These are phyloP conservation scores for Taenioides sp. DNA, from an alignment of 2,797 vertebrate species.

Conservation along the genomic window DNA sequence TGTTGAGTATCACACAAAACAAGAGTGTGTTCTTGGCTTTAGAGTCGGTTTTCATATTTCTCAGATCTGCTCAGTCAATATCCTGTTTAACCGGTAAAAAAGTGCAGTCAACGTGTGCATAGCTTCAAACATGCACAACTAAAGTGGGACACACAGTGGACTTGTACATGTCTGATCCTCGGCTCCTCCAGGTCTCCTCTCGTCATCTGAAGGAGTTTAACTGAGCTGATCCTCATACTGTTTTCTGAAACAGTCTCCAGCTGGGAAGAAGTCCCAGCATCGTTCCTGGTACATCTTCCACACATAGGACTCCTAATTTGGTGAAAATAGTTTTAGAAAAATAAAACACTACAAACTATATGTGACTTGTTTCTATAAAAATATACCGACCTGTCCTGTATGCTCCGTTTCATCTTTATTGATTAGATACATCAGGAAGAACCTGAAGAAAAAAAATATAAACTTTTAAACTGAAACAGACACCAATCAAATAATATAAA, in stretches of 20 bases:
- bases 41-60: conserved; percentile 21
- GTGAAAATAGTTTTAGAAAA: background rate
- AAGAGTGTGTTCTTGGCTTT: conserved; percentile 52
- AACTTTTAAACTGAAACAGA: background rate
- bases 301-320: conserved; percentile 88
- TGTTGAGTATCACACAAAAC: conserved; percentile 53
- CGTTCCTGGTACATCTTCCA: conserved; percentile 96
- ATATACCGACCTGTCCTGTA: conserved; percentile 87
- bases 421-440: conserved; percentile 96
- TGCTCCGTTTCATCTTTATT: conserved; percentile 96
- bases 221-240: conserved; percentile 93
- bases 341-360: conserved; percentile 15
- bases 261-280: conserved; percentile 95
- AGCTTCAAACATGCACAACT: conserved; percentile 51
- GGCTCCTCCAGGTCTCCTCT: conserved; percentile 6
- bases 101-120: conserved; percentile 64
- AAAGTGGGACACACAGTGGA: conserved; percentile 46
- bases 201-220: conserved; percentile 50
- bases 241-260: conserved; percentile 94
- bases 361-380: background rate
- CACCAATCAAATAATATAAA: background rate
- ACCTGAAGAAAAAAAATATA: conserved; percentile 71
- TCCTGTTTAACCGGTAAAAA: conserved; percentile 42
- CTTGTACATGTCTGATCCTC: conserved; percentile 21
- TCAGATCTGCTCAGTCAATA: conserved; percentile 21